Base-by-base conservation (phyloP, 2,797 vertebrate species). In the Microctenopoma steveboyesi region DNA sequence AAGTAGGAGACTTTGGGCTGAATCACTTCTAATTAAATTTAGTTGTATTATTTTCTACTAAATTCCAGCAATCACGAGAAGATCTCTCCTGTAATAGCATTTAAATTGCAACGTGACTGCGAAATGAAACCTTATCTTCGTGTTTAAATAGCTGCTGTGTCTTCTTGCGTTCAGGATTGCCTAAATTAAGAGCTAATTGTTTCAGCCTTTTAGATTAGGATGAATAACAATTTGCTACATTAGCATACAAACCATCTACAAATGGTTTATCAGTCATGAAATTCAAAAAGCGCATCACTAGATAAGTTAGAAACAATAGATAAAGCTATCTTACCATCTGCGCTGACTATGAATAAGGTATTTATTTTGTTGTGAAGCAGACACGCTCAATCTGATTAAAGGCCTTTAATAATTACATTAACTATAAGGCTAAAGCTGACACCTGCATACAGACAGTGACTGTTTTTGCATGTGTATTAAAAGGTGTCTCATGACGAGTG, bases 401-500 rank as follows among this genome's bases (percentile, higher is more conserved):
- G 7, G 13, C 27, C 16, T 46, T 42, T 14, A 42, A 42, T 42
- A 14, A 15, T 42, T 42, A 15, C 12, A 5, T 42, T 42, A 39
- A 52, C 37, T 46, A 30, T 10, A 9, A 30, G 7, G 33, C 46
- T 22, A 16, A 9, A 25, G 56, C 64, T 51, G 51, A 73, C 76
- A 66, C 53, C 50, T 74, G 73, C 45, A 9, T 30, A 39, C 28
- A 43, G 48, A 69, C 56, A 46, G 22, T 48, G 64, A 67, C 60
- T 46, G 43, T 47, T 28, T 48, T 4, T 49, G 16, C 56, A 7
- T 64, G 69, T 74, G 56, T 27, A 7, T 69, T 83, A 85, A 88
- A 86, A 83, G 75, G 66, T 5, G 67, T 78, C 74, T 76, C 59
- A 65, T 78, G 82, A 81, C 72, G 47, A 77, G 67, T 80, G 54